Percentiles rank a stretch among this genome's conserved stretches.
phyloP scores from a whole-genome alignment of 2,888 invertebrate genomes.

The Malacosoma neustria region DNA sequence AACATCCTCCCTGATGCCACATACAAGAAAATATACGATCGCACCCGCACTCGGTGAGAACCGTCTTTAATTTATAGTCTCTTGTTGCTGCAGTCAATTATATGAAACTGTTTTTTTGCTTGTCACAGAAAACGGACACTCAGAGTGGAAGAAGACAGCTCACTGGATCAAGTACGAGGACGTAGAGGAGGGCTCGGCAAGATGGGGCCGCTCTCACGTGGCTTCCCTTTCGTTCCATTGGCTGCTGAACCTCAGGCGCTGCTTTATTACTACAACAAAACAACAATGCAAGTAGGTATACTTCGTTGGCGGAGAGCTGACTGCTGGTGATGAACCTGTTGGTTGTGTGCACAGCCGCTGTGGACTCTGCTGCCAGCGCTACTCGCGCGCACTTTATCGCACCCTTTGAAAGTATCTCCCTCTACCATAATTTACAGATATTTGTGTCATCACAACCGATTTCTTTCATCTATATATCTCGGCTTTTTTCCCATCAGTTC shows the following conservation, averaged over 20 bases:
- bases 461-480: too few relatives aligned
- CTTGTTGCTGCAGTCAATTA: neutral
- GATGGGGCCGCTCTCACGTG: constrained; percentile 97
- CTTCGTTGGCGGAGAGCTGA: constrained; percentile 87
- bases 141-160: constrained; percentile 96
- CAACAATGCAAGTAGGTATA: constrained; percentile 90
- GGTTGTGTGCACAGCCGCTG: constrained; percentile 73
- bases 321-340: too few relatives aligned
- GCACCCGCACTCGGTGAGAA: constrained; percentile 91
- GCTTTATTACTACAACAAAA: constrained; percentile 88
- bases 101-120: constrained; percentile 49
- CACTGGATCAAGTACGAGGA: constrained; percentile 99
- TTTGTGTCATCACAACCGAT: too few relatives aligned
- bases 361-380: constrained; percentile 56
- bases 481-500: too few relatives aligned
- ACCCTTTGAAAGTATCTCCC: constrained; percentile 29
- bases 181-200: constrained; percentile 92
- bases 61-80: neutral
- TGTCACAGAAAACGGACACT: constrained; percentile 70
- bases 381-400: constrained; percentile 38
- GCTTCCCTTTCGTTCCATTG: constrained; percentile 96
- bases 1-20: constrained; percentile 64
- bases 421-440: too few relatives aligned
- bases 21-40: constrained; percentile 86
- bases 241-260: constrained; percentile 89